A percentile compares a stretch with the other conserved stretches of the same genome.
These are phyloP conservation scores for Sturnus vulgaris DNA, from an alignment of 2,113 vertebrate genomes.

Conservation along the genomic window DNA sequence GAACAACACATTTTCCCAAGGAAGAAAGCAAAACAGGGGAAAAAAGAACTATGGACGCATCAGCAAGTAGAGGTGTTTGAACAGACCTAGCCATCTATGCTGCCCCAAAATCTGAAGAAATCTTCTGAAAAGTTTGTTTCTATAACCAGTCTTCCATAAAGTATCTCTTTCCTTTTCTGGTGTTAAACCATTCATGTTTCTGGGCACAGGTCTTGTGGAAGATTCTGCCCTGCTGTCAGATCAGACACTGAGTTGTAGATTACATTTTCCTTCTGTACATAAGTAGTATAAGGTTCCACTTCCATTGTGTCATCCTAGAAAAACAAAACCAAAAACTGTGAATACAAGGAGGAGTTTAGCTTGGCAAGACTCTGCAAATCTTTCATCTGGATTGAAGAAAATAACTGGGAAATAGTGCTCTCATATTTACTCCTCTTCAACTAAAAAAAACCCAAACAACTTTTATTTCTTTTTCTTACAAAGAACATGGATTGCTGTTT, in stretches of 20 bases:
- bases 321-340: slow-evolving; percentile 31
- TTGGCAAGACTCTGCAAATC: neutral
- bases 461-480: neutral
- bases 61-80: neutral
- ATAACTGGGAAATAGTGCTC: neutral
- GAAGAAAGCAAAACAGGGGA: neutral
- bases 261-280: slow-evolving; percentile 58
- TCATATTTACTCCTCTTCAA: neutral
- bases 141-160: neutral
- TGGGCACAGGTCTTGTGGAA: neutral
- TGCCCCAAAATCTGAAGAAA: neutral
- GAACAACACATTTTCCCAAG: neutral
- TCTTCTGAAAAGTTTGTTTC: neutral
- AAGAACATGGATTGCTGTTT: neutral
- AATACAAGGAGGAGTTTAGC: neutral
- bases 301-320: slow-evolving; percentile 43
- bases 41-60: neutral
- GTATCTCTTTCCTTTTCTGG: neutral
- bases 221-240: neutral
- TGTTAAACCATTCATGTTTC: neutral
- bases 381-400: neutral
- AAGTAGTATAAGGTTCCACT: slow-evolving; percentile 66
- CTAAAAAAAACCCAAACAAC: neutral
- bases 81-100: neutral
- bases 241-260: slow-evolving; percentile 62